Base-by-base conservation (phyloP, 2,888 invertebrate species). In the Mamestra brassicae region DNA sequence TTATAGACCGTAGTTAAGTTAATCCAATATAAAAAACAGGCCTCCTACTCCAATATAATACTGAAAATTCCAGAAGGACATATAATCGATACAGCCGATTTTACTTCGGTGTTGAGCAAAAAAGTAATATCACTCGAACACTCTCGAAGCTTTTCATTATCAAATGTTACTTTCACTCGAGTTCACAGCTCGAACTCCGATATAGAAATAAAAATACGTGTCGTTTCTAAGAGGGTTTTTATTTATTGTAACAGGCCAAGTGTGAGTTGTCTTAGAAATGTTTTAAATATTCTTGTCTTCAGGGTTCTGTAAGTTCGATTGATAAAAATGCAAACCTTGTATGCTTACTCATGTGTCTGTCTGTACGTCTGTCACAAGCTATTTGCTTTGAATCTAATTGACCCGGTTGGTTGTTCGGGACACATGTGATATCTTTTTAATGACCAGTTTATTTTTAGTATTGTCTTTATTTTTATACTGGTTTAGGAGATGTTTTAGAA, bases 121-220 rank as follows among this genome's bases (percentile, higher is more conserved):
- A 83, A 80, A 69, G 68, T 72, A 84, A 76, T 80, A 80, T 82
- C 70, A 69, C 36, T 66, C 55, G 55, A 60, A 75, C 36, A 62
- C 36, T 55, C 60, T 75, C 61, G 15, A 50, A 45, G 70, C 61
- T 70, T 73, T 69, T 73, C 76, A 85, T 73, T 82, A 76, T 73
- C 62, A 66, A 81, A 66, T 83, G 85, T 83, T 82, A 80, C 80
- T 84, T 70, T 74, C 75, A 83, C 75, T 84, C 50, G 74, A 74
- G 73, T 83, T 83, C 78, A 63, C 77, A 61, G 64, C 78, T 78
- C 78, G 84, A 78, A 78, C 76, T 71, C 63, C 69, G 70, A 77
- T 82, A 67, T 55, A 78, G 50, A 80, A 68, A 78, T 66, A 78
- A 80, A 85, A 84, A 82, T 87, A 79, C 80, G 79, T 80, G 73